Conservation (phyloP, 2,113 vertebrate species). For the Calidris pugnax region DNA sequence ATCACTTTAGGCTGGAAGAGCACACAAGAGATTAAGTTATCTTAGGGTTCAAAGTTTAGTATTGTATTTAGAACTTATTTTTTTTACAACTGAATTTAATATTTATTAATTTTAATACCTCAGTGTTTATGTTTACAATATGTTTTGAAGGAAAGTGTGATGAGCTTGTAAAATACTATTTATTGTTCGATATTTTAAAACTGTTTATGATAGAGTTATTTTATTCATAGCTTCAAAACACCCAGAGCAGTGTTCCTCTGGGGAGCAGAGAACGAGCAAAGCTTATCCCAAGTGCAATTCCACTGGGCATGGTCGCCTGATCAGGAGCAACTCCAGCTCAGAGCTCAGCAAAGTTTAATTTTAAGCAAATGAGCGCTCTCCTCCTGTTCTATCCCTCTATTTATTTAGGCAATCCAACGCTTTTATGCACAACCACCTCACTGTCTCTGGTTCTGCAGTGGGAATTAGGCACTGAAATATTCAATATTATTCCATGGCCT, state of each 20-base stretch:
- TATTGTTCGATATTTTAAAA: constrained; percentile 9
- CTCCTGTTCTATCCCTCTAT: neutral
- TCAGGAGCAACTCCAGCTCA: neutral
- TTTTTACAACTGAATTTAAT: neutral
- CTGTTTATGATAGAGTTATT: neutral
- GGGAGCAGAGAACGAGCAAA: neutral
- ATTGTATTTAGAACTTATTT: neutral
- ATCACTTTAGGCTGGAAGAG: neutral
- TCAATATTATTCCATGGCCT: neutral
- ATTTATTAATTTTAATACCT: constrained; percentile 70
- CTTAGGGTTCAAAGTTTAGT: neutral
- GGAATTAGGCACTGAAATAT: neutral
- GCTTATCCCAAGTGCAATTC: neutral
- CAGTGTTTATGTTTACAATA: constrained; percentile 33
- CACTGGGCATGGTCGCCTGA: neutral
- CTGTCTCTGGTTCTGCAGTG: neutral
- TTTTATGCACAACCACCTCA: neutral
- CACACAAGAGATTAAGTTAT: neutral
- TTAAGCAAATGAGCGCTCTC: neutral
- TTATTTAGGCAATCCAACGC: neutral
- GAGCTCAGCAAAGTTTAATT: neutral
- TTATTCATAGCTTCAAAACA: neutral
- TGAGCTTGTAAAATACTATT: constrained; percentile 31
- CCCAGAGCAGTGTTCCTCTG: neutral
- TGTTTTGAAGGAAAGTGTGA: neutral